phyloP scores from a whole-genome alignment of 2,113 vertebrate genomes.

The Telmatochromis sp. region DNA sequence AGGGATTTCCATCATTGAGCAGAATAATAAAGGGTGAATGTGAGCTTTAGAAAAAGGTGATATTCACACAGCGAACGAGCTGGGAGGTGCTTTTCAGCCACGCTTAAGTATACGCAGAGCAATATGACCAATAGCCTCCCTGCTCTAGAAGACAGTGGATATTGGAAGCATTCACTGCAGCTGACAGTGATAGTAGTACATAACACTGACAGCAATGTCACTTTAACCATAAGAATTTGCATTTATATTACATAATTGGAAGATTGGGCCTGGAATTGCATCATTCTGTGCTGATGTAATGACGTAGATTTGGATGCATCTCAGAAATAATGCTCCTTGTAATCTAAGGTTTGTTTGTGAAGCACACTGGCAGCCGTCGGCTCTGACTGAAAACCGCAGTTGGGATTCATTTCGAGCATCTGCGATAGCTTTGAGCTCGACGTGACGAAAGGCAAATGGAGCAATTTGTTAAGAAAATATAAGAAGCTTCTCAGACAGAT shows the following conservation, averaged over 20 bases:
- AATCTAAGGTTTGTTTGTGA: constrained; percentile 27
- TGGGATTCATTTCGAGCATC: not conserved
- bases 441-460: not conserved
- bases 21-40: constrained; percentile 36
- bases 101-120: not conserved
- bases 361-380: not conserved
- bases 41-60: constrained; percentile 51
- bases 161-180: constrained; percentile 13
- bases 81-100: constrained; percentile 4
- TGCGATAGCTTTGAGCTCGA: not conserved
- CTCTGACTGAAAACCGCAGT: not conserved
- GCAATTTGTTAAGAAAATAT: not conserved
- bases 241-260: constrained; percentile 48
- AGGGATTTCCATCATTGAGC: constrained; percentile 34
- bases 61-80: constrained; percentile 38
- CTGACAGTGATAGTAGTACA: constrained; percentile 7
- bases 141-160: constrained; percentile 11
- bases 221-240: constrained; percentile 23
- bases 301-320: constrained; percentile 5
- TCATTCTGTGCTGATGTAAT: constrained; percentile 5
- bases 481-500: constrained; percentile 7
- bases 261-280: constrained; percentile 15
- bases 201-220: constrained; percentile 14
- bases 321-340: constrained; percentile 5
- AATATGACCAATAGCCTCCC: not conserved